Evolutionary conservation across 2,113 vertebrate genomes (phyloP), one percentile per base, ranked within the genome.

Genomic region (Notothenia rossii): DNA sequence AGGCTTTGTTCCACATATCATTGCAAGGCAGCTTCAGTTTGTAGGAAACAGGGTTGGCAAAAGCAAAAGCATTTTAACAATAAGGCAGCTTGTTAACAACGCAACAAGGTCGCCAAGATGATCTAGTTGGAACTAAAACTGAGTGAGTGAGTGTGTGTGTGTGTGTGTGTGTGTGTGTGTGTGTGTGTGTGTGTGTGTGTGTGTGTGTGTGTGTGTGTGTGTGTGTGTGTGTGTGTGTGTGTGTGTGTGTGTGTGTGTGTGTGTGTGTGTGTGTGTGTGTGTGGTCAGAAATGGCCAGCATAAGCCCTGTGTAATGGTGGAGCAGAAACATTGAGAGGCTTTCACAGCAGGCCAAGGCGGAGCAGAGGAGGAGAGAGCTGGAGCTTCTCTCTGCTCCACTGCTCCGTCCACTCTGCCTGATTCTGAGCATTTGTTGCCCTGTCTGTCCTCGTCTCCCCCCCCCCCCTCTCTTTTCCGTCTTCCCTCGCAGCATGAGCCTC

Each of bases 391-490:
- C 72, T 20, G 25, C 56, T 18, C 75, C 53, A 51, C n/a, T 18
- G 25, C 53, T 58, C 69, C 4, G 48, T 72, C 49, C 58, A 29
- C 55, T 50, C 15, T 58, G 50, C n/a, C 48, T 62, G 13, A 9
- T 51, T 20, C 25, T 46, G 18, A 66, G 68, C 43, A 56, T 61
- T 71, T 25, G 48, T 53, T 56, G 13, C 74, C 51, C 51, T n/a
- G 48, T 73, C 77, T 56, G 12, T 69, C 66, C 86, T 78, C 43
- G 69, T 72, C 75, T 6, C 1, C 36, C 5, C 85, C 70, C 68
- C 4, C 63, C 17, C 25, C 56, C 56, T 72, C 50, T 62, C 55
- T 59, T 61, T 48, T 14, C 13, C 14, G 7, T 1, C 7, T 8
- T 17, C 40, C 58, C 43, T 75, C 36, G 72, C 67, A 69, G 69